Evolutionary conservation across 2,113 vertebrate genomes (phyloP).

Genomic region (Chaetorhynchus papuensis): DNA sequence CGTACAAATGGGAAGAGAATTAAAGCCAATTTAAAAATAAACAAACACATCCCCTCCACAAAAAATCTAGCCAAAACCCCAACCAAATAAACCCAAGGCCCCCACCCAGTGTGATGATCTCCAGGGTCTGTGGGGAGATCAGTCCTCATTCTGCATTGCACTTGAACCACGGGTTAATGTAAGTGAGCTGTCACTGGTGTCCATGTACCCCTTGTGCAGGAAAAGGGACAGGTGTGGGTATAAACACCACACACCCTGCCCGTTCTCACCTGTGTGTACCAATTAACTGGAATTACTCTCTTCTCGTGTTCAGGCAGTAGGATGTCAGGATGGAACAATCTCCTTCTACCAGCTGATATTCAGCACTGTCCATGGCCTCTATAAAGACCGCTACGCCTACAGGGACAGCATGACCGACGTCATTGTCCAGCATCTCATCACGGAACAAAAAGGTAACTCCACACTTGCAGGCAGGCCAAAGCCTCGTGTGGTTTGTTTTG

Average conservation of each 20-base stretch:
- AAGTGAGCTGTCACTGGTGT: background rate
- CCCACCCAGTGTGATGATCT: background rate
- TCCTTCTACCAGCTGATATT: slow-evolving; percentile 95
- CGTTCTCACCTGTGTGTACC: background rate
- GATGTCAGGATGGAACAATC: slow-evolving; percentile 95
- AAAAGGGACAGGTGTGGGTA: background rate
- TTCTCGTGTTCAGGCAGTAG: slow-evolving; percentile 79
- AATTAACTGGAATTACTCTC: background rate
- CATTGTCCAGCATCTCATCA: slow-evolving; percentile 96
- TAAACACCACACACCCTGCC: background rate
- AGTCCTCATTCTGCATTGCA: background rate
- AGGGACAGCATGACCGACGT: slow-evolving; percentile 97
- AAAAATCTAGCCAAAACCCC: background rate
- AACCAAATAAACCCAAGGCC: background rate
- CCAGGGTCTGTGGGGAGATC: background rate
- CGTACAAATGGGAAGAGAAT: background rate
- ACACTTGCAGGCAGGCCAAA: background rate
- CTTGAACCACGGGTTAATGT: rapidly evolving
- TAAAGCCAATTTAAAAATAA: background rate
- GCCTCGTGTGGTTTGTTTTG: background rate
- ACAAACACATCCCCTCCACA: background rate
- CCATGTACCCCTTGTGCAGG: rapidly evolving
- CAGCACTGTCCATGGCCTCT: slow-evolving; percentile 95
- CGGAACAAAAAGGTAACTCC: slow-evolving; percentile 85
- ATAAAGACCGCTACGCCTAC: slow-evolving; percentile 94